A percentile compares a stretch with the other conserved stretches of the same genome.
These are phyloP conservation scores for Sesia apiformis DNA, from an alignment of 2,888 invertebrate species.

Conservation along the genomic window DNA sequence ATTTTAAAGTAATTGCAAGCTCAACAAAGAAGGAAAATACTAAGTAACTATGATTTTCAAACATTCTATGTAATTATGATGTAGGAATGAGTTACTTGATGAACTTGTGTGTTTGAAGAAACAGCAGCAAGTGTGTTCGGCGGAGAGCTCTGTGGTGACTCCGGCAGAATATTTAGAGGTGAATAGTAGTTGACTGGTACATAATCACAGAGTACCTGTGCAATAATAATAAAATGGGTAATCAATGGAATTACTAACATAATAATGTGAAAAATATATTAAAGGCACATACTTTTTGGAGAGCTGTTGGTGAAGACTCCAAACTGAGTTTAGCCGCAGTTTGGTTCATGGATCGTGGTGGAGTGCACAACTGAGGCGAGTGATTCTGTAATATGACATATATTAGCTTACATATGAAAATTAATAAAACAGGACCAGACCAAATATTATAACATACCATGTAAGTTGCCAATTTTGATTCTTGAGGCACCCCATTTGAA, in stretches of 20 bases:
- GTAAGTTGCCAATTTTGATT: constrained; percentile 89
- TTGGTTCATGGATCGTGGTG: constrained; percentile 41
- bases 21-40: not conserved
- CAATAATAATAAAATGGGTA: not conserved
- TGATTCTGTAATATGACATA: constrained; percentile 42
- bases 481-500: constrained; percentile 84
- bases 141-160: constrained; percentile 48
- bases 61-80: not conserved
- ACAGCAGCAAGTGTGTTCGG: constrained; percentile 28
- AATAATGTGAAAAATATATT: not conserved
- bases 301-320: constrained; percentile 45
- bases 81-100: constrained; percentile 37
- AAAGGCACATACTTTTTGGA: constrained; percentile 34
- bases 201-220: constrained; percentile 49
- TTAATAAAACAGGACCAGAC: not conserved
- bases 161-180: constrained; percentile 34
- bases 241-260: not conserved
- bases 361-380: constrained; percentile 30
- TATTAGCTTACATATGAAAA: not conserved
- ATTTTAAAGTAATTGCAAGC: too few relatives aligned
- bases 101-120: constrained; percentile 43
- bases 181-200: constrained; percentile 52
- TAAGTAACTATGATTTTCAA: not conserved
- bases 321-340: constrained; percentile 43
- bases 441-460: constrained; percentile 72